A percentile compares a stretch with the other conserved stretches of the same genome.
These are phyloP conservation scores for Sclerurus mexicanus DNA, from an alignment of 2,113 vertebrate genomes.

Conservation along the genomic window DNA sequence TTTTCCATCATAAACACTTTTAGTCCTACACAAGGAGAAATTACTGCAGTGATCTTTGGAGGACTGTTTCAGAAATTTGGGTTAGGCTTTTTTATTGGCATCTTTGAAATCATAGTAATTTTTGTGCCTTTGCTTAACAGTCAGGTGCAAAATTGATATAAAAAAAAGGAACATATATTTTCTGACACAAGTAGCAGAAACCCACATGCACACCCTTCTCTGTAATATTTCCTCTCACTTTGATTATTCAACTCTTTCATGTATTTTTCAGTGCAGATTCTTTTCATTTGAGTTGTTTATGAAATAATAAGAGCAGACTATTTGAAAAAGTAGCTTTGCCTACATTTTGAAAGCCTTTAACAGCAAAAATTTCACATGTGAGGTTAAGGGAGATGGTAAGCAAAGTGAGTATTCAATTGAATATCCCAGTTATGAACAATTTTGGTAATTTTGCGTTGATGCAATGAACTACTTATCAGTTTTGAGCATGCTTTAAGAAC, in stretches of 20 bases:
- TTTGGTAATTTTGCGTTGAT: neutral
- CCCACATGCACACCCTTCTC: neutral
- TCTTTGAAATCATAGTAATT: neutral
- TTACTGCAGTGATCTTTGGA: neutral
- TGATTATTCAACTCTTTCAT: neutral
- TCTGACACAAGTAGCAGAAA: neutral
- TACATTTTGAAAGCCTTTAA: neutral
- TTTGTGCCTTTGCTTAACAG: neutral
- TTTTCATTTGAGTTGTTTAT: neutral
- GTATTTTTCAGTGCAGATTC: neutral
- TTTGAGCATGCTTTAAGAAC: neutral
- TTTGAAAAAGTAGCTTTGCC: neutral
- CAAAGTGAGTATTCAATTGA: neutral
- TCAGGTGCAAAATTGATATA: neutral
- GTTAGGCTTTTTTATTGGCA: neutral
- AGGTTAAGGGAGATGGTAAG: neutral
- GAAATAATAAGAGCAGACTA: neutral
- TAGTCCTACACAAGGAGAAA: neutral
- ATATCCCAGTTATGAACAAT: neutral
- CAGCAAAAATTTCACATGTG: neutral
- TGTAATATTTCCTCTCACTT: neutral
- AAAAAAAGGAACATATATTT: neutral
- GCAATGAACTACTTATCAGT: neutral
- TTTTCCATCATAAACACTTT: neutral
- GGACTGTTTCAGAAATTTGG: neutral